Evolutionary conservation across 2,113 vertebrate genomes (phyloP), one percentile per base, ranked within the genome.

Genomic region (Struthidea cinerea): DNA sequence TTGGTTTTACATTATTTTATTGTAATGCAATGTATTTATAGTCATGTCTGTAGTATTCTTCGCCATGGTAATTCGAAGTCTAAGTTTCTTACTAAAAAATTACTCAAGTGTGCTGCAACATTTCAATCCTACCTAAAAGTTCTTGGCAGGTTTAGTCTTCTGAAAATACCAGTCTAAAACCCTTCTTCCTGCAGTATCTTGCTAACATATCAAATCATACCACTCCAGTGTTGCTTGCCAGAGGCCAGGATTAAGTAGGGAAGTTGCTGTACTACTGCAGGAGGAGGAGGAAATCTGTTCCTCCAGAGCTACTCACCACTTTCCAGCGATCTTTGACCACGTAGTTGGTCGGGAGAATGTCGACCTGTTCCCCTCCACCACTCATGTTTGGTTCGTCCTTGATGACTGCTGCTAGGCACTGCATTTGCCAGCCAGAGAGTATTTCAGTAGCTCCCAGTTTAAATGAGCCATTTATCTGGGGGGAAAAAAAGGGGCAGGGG

Each of bases 311-410:
- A 98, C 99, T 99, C 98, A 99, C 99, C 99, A 99, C 99, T 98
- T 99, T 99, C 99, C 99, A 99, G 91, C 99, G 98, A 97, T 99
- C 99, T 97, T 99, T 99, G 97, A 99, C 99, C 98, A 99, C 98
- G 88, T 99, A 99, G 98, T 99, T 99, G 91, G 99, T 98, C 92
- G 99, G 99, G 98, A 99, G 98, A 97, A 99, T 99, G 98, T 99
- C 99, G 80, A 98, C 99, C 98, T 99, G 99, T 84, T 99, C 99
- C 84, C 98, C 98, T 96, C 98, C 98, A 97, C 99, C 99, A 90
- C 99, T 99, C 99, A 99, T 99, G 98, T 99, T 99, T 98, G 98
- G 98, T 98, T 99, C 99, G 98, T 99, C 99, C 98, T 99, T 99
- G 97, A 99, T 98, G 91, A 98, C 98, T 63, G 99, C 98, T 96